A percentile compares a stretch with the other conserved stretches of the same genome.
Evolutionary conservation across 2,888 invertebrate species (phyloP).

Genomic region (Clusia tigrina): DNA sequence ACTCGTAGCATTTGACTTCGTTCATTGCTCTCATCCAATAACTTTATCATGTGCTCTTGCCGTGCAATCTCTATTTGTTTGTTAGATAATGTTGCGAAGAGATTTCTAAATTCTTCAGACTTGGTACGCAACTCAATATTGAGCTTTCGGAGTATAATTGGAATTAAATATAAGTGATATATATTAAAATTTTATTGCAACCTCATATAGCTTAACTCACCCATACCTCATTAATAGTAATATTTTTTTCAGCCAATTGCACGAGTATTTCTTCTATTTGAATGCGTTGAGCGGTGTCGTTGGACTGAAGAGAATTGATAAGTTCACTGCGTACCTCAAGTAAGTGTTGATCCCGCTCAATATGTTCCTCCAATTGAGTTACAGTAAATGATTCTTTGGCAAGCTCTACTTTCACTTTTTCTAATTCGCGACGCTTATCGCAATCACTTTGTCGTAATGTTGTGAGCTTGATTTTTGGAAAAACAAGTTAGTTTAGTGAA

Average conservation of each 20-base stretch:
- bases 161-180: not conserved
- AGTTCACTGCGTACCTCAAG: slow-evolving; percentile 49
- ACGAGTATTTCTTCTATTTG: slow-evolving; percentile 49
- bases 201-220: slow-evolving; percentile 14
- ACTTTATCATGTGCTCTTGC: slow-evolving; percentile 53
- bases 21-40: slow-evolving; percentile 53
- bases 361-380: slow-evolving; percentile 47
- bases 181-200: too few relatives aligned
- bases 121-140: slow-evolving; percentile 50
- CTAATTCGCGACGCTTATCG: slow-evolving; percentile 43
- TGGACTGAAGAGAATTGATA: slow-evolving; percentile 53
- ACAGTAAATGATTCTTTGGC: slow-evolving; percentile 41
- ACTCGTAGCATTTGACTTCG: slow-evolving; percentile 48
- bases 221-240: slow-evolving; percentile 37
- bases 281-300: slow-evolving; percentile 45
- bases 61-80: slow-evolving; percentile 53
- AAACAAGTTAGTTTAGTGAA: too few relatives aligned
- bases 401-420: slow-evolving; percentile 42
- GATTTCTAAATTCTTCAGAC: slow-evolving; percentile 51
- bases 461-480: too few relatives aligned
- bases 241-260: slow-evolving; percentile 47
- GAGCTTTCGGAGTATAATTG: slow-evolving; percentile 40
- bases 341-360: slow-evolving; percentile 46
- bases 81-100: slow-evolving; percentile 46
- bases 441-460: slow-evolving; percentile 36